Base-by-base conservation (phyloP, 2,113 vertebrate genomes). In the Megaleporinus macrocephalus region DNA sequence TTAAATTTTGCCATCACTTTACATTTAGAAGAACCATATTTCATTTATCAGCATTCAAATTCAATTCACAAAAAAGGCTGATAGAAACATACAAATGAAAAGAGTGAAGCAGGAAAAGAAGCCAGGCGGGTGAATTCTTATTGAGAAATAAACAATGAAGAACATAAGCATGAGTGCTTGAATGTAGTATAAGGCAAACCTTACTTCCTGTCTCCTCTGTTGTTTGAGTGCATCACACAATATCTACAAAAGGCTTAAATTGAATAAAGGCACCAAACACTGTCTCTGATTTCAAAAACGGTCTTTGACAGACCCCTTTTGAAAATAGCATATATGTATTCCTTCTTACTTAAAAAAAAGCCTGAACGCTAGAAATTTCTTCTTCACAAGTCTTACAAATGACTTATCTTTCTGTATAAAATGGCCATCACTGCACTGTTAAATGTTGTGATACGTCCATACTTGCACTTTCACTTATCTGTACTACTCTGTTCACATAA, bases 181-280 rank as follows among this genome's bases (percentile, higher is more conserved):
- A 88, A 88, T 87, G n/a, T 47, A 20, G 20, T n/a, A 44, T 74
- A 66, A 74, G 33, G n/a, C 66, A 57, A 79, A 16, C 5, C 24
- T 20, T 61, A 49, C 14, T 76, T 61, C 66, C 68, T 47, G 29
- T 30, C 53, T 61, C 33, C 66, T 22, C 16, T 66, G 30, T n/a
- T 65, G 30, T 30, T 36, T 73, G 47, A 47, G 12, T 81, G 62
- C 47, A 55, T 57, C 72, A 75, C 47, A 63, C 55, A 73, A 2
- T 76, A 76, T 47, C 73, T 69, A 76, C 63, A 82, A 30, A 49
- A 68, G 7, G 2, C 7, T 69, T 69, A 55, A 53, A 55, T 26
- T 47, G 47, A 33, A 4, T 73, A 44, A 44, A 7, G 4, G 47
- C 41, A 41, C 75, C 36, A 74, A 44, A 62, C 79, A 81, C n/a